Evolutionary conservation across 2,797 vertebrate genomes (phyloP).

Genomic region (Halcyon leucocephala): DNA sequence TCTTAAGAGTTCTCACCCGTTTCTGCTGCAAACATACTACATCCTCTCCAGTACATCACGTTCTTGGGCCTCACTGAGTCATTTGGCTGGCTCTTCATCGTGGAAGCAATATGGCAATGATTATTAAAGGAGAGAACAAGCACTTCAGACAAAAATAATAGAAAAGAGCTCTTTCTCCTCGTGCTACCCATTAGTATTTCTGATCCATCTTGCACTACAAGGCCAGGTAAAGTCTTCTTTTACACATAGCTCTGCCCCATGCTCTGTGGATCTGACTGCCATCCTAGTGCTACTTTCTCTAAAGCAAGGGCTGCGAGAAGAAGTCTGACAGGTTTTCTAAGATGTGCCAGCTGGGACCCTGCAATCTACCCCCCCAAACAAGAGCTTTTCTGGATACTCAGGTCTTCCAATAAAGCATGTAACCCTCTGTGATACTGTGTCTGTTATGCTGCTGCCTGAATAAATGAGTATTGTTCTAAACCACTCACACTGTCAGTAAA

Average conservation of each 20-base stretch:
- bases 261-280: not conserved
- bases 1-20: rapidly evolving
- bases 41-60: rapidly evolving
- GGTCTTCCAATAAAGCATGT: not conserved
- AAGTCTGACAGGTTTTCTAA: not conserved
- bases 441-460: not conserved
- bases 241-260: not conserved
- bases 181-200: not conserved
- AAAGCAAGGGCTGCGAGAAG: not conserved
- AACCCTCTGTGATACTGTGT: not conserved
- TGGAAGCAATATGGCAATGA: rapidly evolving
- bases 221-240: not conserved
- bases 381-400: not conserved
- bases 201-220: not conserved
- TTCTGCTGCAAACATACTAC: not conserved
- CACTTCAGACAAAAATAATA: not conserved
- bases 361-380: not conserved
- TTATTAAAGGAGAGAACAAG: not conserved
- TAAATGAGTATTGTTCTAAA: not conserved
- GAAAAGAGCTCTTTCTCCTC: not conserved
- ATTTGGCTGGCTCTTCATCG: rapidly evolving
- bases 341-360: not conserved
- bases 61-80: not conserved
- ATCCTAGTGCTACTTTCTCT: not conserved
- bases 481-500: not conserved